Conservation (phyloP, 2,113 vertebrate genomes). For the Fulica atra region DNA sequence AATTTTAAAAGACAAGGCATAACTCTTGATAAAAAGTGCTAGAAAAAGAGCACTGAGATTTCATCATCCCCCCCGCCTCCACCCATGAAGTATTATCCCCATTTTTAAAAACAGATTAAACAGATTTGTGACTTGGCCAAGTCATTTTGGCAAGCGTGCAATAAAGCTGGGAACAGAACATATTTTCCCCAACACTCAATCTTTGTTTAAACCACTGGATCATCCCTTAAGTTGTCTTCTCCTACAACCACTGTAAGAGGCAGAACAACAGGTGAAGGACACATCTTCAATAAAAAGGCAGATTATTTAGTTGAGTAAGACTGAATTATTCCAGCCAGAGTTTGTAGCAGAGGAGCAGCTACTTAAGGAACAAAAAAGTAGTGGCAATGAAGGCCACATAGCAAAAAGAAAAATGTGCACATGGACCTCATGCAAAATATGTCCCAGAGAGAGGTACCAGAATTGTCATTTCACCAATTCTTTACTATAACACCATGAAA, state of each 20-base stretch:
- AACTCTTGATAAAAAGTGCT: neutral
- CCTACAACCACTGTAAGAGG: neutral
- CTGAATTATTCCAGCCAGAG: neutral
- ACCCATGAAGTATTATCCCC: constrained; percentile 6
- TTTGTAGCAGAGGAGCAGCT: neutral
- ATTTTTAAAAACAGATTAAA: constrained; percentile 64
- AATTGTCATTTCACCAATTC: neutral
- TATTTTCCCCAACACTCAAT: constrained; percentile 13
- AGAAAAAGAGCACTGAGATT: constrained; percentile 26
- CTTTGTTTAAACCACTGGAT: constrained; percentile 14
- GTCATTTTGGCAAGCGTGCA: neutral
- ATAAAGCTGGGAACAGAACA: constrained; percentile 29
- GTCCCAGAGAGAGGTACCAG: neutral
- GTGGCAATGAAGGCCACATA: neutral
- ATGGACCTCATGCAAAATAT: neutral
- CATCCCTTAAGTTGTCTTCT: neutral
- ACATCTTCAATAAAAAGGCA: neutral
- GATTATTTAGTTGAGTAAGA: neutral
- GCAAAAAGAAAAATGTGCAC: neutral
- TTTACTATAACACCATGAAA: neutral
- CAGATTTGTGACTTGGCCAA: constrained; percentile 53
- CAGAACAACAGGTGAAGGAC: neutral
- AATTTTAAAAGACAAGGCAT: neutral
- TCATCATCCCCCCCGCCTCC: constrained; percentile 4
- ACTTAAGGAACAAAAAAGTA: neutral